Evolutionary conservation across 2,797 vertebrate genomes (phyloP).

Genomic region (Acanthiza pusilla): DNA sequence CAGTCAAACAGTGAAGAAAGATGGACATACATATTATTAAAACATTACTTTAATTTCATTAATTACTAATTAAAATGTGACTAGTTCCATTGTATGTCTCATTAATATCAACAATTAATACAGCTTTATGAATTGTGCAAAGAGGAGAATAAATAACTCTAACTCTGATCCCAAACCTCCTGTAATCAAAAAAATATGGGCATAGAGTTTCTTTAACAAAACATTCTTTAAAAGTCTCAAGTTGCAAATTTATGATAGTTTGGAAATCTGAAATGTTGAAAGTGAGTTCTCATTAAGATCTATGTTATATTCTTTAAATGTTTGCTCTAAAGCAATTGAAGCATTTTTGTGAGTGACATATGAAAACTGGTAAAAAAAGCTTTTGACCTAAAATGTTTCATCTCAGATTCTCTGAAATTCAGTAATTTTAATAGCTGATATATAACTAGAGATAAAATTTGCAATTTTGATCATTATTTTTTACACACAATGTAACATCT

Average conservation of each 20-base stretch:
- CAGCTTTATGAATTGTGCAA: background rate
- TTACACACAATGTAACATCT: background rate
- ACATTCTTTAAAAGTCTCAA: background rate
- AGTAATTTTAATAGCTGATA: background rate
- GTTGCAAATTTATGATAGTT: background rate
- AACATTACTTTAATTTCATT: background rate
- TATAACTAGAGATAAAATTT: background rate
- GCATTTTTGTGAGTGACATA: background rate
- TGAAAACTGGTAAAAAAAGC: background rate
- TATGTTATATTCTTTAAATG: background rate
- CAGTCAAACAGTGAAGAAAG: background rate
- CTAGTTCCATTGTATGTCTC: background rate
- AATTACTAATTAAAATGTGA: background rate
- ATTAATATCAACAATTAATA: background rate
- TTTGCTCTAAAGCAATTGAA: background rate
- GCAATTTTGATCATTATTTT: background rate
- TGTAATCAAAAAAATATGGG: background rate
- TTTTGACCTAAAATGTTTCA: background rate
- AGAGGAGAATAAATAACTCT: background rate
- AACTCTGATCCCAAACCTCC: background rate
- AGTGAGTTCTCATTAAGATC: background rate
- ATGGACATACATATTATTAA: background rate
- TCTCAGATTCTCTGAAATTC: background rate
- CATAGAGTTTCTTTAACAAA: background rate
- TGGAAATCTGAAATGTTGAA: background rate